Percentiles rank a stretch among this genome's conserved stretches.
Evolutionary conservation across 2,113 vertebrate genomes (phyloP).

Genomic region (Labeo rohita): DNA sequence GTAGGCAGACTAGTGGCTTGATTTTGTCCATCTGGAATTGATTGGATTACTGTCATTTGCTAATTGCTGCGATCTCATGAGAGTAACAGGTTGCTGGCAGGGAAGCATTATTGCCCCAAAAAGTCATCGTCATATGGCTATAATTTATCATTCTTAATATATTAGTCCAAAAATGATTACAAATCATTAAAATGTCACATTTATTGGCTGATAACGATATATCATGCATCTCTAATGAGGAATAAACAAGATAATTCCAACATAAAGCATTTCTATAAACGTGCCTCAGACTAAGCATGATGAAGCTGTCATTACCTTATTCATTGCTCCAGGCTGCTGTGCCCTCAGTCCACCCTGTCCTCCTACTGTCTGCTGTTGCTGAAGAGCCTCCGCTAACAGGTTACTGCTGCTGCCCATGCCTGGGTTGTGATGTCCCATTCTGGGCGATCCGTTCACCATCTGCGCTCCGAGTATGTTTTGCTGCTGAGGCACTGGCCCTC

Average conservation of each 20-base stretch:
- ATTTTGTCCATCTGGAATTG: neutral
- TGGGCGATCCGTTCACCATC: constrained; percentile 96
- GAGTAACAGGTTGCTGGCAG: neutral
- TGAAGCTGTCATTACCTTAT: constrained; percentile 74
- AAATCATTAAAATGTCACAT: neutral
- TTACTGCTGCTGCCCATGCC: constrained; percentile 85
- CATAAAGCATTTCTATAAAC: neutral
- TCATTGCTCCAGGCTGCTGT: constrained; percentile 89
- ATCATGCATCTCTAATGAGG: neutral
- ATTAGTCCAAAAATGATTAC: neutral
- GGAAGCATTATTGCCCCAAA: neutral
- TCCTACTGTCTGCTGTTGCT: constrained; percentile 80
- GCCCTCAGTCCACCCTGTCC: constrained; percentile 86
- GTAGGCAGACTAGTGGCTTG: neutral
- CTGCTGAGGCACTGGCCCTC: constrained; percentile 62
- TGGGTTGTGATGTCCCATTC: constrained; percentile 89
- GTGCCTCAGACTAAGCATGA: neutral
- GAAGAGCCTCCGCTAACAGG: constrained; percentile 89
- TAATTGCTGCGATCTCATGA: neutral
- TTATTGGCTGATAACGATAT: neutral
- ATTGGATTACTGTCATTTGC: neutral
- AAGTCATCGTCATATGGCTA: neutral
- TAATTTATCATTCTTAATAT: neutral
- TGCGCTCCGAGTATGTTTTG: constrained; percentile 80
- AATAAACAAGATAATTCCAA: neutral